Evolutionary conservation across 1,140 invertebrate genomes (phyloP).

Genomic region (Drosophila santomea): DNA sequence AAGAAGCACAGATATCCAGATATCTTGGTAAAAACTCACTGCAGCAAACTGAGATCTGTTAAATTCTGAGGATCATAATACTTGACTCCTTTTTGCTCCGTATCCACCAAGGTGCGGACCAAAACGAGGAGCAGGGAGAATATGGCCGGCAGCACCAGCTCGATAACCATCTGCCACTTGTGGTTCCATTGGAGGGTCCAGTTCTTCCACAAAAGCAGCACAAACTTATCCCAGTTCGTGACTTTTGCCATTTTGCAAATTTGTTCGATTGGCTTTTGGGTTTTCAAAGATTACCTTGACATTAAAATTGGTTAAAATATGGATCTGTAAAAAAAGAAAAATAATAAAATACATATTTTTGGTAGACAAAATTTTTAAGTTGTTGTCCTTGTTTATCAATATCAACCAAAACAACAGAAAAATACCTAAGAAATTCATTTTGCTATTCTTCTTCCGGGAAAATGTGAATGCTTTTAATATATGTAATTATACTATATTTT

Average conservation of each 20-base stretch:
- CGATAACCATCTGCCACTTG: conserved; percentile 89
- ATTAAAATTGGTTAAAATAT: conserved; percentile 38
- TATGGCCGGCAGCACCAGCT: conserved; percentile 89
- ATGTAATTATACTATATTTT: too few species aligned
- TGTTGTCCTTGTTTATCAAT: too few species aligned
- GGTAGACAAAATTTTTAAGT: too few species aligned
- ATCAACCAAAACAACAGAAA: too few species aligned
- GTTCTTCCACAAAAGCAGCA: conserved; percentile 94
- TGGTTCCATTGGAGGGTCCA: conserved; percentile 91
- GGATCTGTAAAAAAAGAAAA: not conserved
- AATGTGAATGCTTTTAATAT: too few species aligned
- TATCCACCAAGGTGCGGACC: conserved; percentile 86
- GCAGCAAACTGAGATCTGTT: conserved; percentile 48
- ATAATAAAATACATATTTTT: not conserved
- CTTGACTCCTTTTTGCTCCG: conserved; percentile 36
- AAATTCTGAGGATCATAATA: conserved; percentile 10
- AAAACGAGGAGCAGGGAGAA: conserved; percentile 90
- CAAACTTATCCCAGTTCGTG: conserved; percentile 86
- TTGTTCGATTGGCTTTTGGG: conserved; percentile 28
- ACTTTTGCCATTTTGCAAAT: conserved; percentile 54
- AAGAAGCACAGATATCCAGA: not conserved
- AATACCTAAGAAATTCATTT: too few species aligned
- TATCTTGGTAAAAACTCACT: conserved; percentile 48
- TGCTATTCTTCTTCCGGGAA: too few species aligned
- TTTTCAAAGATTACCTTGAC: conserved; percentile 11